A percentile compares a stretch with the other conserved stretches of the same genome.
phyloP scores from a whole-genome alignment of 2,113 vertebrate species.

The Podarcis cretensis region DNA sequence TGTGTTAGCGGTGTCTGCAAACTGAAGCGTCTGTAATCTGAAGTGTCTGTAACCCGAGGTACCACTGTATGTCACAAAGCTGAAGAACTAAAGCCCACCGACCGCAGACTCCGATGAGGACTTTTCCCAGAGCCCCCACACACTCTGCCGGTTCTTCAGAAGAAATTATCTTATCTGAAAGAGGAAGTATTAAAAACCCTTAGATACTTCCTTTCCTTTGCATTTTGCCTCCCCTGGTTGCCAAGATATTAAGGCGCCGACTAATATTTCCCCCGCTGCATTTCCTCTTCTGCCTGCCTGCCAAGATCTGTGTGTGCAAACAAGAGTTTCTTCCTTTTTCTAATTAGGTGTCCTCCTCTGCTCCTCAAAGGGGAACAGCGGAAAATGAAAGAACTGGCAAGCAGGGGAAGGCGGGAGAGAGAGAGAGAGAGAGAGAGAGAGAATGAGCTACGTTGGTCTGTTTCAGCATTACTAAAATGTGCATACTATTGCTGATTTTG shows the following conservation, averaged over 20 bases:
- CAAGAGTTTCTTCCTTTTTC: constrained; percentile 25
- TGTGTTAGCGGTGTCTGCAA: too few relatives aligned
- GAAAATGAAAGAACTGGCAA: not conserved
- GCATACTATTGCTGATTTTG: not conserved
- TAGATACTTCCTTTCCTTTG: fast-evolving
- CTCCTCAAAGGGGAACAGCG: not conserved
- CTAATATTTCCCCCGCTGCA: not conserved
- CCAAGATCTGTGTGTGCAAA: constrained; percentile 35
- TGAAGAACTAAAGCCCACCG: not conserved
- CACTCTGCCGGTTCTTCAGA: not conserved
- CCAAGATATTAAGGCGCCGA: constrained; percentile 10
- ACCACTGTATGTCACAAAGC: not conserved
- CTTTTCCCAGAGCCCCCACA: too few relatives aligned
- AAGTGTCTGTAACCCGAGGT: too few relatives aligned
- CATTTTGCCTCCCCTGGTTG: not conserved
- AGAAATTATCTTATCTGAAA: not conserved
- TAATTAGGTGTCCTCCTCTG: not conserved
- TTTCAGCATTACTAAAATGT: not conserved
- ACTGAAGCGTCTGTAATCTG: too few relatives aligned
- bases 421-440: not conserved
- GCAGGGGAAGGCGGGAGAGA: not conserved
- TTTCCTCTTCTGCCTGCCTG: constrained; percentile 2
- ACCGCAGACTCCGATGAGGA: not conserved
- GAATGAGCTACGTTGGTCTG: not conserved
- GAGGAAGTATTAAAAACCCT: not conserved